These are phyloP conservation scores for Lordiphosa collinella DNA, from an alignment of 1,140 invertebrate species.

Conservation along the genomic window DNA sequence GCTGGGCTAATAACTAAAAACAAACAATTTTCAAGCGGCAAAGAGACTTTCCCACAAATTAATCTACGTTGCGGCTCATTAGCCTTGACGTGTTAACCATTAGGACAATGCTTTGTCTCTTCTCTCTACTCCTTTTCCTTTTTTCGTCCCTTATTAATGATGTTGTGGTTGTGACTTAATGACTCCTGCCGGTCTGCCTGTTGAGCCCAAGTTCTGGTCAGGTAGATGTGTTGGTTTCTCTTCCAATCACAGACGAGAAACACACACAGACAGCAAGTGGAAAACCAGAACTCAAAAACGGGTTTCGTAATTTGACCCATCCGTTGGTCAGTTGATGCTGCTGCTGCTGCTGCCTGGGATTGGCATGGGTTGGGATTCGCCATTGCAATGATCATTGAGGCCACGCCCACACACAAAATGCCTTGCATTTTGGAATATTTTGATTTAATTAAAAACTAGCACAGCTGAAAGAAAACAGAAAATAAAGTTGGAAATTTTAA, in stretches of 20 bases:
- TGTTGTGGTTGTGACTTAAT: slow-evolving; percentile 49
- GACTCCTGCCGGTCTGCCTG: slow-evolving; percentile 22
- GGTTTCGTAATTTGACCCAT: slow-evolving; percentile 61
- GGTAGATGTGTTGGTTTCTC: slow-evolving; percentile 44
- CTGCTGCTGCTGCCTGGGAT: slow-evolving; percentile 23
- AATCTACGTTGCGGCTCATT: slow-evolving; percentile 68
- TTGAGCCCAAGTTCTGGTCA: slow-evolving; percentile 13
- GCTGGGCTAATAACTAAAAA: slow-evolving; percentile 18
- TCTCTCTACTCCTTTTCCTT: background rate
- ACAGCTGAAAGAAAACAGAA: slow-evolving; percentile 16
- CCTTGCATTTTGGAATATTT: slow-evolving; percentile 21
- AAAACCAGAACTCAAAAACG: slow-evolving; percentile 43
- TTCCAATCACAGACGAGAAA: slow-evolving; percentile 57
- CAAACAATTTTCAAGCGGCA: slow-evolving; percentile 9
- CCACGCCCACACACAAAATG: slow-evolving; percentile 28
- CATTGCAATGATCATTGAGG: slow-evolving; percentile 41
- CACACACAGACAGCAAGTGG: slow-evolving; percentile 1
- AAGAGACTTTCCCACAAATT: slow-evolving; percentile 59
- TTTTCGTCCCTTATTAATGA: slow-evolving; percentile 46
- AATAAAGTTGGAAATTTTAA: slow-evolving; percentile 4
- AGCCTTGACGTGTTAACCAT: slow-evolving; percentile 55
- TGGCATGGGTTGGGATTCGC: slow-evolving; percentile 30
- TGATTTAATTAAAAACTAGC: slow-evolving; percentile 52
- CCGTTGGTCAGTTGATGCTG: slow-evolving; percentile 42
- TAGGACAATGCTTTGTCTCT: slow-evolving; percentile 32